phyloP scores from a whole-genome alignment of 2,888 invertebrate genomes.

The Apodemia duryi region DNA sequence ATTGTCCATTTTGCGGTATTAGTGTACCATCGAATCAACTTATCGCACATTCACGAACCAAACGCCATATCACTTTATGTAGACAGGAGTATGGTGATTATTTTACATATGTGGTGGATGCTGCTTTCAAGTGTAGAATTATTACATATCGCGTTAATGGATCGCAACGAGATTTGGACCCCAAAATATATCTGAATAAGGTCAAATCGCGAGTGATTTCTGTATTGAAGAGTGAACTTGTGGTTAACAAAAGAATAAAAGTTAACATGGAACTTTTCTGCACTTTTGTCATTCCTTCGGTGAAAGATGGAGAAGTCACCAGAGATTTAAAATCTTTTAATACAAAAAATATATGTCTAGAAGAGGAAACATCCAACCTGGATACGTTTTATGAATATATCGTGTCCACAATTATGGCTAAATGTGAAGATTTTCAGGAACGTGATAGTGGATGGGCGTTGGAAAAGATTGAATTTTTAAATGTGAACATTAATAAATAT shows the following conservation, averaged over 20 bases:
- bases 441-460: too few relatives aligned
- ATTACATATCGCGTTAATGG: not conserved
- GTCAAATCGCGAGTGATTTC: not conserved
- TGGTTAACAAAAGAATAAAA: not conserved
- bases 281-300: not conserved
- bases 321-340: not conserved
- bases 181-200: not conserved
- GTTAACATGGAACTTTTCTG: not conserved
- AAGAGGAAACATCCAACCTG: not conserved
- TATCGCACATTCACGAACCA: conserved; percentile 12
- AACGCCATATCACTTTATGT: conserved; percentile 6
- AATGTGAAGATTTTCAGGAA: too few relatives aligned
- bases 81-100: not conserved
- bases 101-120: not conserved
- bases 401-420: not conserved
- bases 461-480: not conserved
- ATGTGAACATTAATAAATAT: not conserved
- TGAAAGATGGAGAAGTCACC: not conserved
- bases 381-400: not conserved
- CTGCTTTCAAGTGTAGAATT: conserved; percentile 2
- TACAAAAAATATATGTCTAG: not conserved
- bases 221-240: not conserved
- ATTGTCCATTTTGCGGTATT: conserved; percentile 7
- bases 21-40: conserved; percentile 17
- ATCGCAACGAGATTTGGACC: not conserved